These are phyloP conservation scores for Varecia variegata DNA, from an alignment of 2,797 vertebrate species.

Conservation along the genomic window DNA sequence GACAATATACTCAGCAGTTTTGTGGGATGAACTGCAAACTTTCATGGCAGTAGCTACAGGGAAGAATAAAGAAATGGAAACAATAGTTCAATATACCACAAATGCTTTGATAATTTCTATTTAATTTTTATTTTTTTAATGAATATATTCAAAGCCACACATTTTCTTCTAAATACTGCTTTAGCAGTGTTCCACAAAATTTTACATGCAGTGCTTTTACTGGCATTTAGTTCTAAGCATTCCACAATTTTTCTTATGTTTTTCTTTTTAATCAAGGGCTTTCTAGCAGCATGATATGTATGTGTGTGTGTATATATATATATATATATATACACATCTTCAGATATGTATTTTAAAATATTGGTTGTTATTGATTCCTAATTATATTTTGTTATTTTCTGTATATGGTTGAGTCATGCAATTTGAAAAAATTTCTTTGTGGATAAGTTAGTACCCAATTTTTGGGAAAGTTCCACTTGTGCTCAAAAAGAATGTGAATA, in stretches of 20 bases:
- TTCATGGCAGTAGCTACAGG: neutral
- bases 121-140: neutral
- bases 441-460: neutral
- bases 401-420: neutral
- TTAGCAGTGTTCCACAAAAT: neutral
- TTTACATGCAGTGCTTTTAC: neutral
- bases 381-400: neutral
- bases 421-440: neutral
- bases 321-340: too few relatives aligned
- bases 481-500: neutral
- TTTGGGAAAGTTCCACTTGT: neutral
- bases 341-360: neutral
- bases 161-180: neutral
- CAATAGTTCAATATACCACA: too few relatives aligned
- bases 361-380: neutral
- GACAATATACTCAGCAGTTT: neutral
- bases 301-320: neutral
- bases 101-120: neutral
- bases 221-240: neutral
- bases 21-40: neutral
- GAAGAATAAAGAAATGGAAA: neutral
- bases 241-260: neutral
- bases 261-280: neutral
- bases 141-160: neutral
- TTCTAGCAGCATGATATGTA: neutral